Evolutionary conservation across 2,113 vertebrate species (phyloP), one percentile per base, ranked within the genome.

Genomic region (Tenebrosternarchus preto): DNA sequence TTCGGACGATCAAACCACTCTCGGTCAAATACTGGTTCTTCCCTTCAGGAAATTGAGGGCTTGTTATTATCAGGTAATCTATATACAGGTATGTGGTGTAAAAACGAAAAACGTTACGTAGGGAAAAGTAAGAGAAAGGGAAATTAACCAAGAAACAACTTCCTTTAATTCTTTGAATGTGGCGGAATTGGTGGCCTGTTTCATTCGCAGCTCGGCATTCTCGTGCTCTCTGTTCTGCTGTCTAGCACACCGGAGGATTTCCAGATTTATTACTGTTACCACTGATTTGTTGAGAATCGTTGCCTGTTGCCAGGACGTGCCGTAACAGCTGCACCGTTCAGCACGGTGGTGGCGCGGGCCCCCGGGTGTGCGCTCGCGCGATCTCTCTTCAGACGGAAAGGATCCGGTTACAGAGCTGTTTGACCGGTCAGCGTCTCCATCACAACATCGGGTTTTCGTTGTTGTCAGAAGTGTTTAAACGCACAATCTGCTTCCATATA

Each of bases 331-430:
- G 81, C 55, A 9, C 16, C 59, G 55, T 50, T 68, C 66, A 27
- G 68, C 36, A 15, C 64, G 19, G 12, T 36, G 59, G 43, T 77
- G 78, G 59, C 69, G n/a, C 59, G 36, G 43, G 67, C 60, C 80
- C 76, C 60, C 59, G 73, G 68, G 67, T 70, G 43, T 75, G 76
- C 17, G 29, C 76, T 70, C 57, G 77, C 82, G 64, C 5, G 53
- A 76, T 70, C 22, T 81, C 75, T 53, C 50, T 76, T 66, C 19
- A 66, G 80, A 80, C 46, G 84, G 22, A 22, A 15, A 22, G 77
- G 81, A 73, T 85, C 81, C 81, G 50, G 71, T 83, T 80, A 80
- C 81, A 78, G 77, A 27, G 8, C 43, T n/a, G 73, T 77, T 74
- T 73, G 50, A 61, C 71, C 43, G 29, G 22, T 22, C 25, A 67